phyloP scores from a whole-genome alignment of 2,888 invertebrate genomes.

The Laothoe populi region DNA sequence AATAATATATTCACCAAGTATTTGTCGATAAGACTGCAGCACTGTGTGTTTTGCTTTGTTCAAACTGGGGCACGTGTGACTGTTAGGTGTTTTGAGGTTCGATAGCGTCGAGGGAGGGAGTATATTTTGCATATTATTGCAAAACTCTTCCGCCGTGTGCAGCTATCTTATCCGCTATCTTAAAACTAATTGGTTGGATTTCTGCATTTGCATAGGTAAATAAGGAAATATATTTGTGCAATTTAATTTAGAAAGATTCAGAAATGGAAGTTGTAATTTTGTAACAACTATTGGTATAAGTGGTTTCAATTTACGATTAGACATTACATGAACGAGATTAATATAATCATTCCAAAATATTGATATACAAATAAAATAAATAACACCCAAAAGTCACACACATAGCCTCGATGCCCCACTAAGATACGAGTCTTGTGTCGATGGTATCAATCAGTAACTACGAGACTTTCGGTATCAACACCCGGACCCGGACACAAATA shows the following conservation, averaged over 20 bases:
- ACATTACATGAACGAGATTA: too few species aligned
- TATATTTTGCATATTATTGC: slow-evolving; percentile 19
- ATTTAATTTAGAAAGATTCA: not conserved
- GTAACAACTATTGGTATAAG: too few species aligned
- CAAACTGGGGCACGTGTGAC: slow-evolving; percentile 6
- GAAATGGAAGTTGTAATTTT: too few species aligned
- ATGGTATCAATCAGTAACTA: too few species aligned
- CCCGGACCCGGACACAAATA: too few species aligned
- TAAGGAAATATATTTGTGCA: not conserved
- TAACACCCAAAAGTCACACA: too few species aligned
- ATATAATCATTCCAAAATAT: too few species aligned
- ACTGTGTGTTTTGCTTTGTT: not conserved
- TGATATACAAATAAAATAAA: too few species aligned
- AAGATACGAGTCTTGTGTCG: too few species aligned
- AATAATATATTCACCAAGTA: not conserved
- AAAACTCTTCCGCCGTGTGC: slow-evolving; percentile 3
- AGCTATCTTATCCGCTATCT: slow-evolving; percentile 18
- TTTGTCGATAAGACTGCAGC: slow-evolving; percentile 14
- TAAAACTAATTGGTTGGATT: slow-evolving; percentile 12
- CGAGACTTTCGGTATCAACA: too few species aligned
- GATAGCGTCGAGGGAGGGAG: slow-evolving; percentile 2
- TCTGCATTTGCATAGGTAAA: slow-evolving; percentile 1
- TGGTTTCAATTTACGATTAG: too few species aligned
- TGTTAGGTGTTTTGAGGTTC: slow-evolving; percentile 5
- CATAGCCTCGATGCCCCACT: too few species aligned